Evolutionary conservation across 1,140 invertebrate species (phyloP).

Genomic region (Chrysoperla carnea): DNA sequence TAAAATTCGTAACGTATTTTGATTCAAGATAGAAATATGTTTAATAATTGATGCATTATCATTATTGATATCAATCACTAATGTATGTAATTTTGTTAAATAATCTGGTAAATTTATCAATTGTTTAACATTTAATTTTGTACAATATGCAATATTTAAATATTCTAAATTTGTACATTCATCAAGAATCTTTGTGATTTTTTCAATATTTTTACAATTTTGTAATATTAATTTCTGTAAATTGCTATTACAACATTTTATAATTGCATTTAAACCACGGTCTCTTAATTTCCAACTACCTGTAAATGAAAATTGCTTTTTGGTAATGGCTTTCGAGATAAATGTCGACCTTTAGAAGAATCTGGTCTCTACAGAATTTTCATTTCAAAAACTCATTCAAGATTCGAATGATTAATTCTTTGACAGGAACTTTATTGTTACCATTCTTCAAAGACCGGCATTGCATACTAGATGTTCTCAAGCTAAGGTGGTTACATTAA

Average conservation of each 20-base stretch:
- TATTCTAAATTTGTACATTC: conserved; percentile 3
- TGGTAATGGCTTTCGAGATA: too few relatives aligned
- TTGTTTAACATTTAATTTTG: neutral
- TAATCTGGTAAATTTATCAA: conserved; percentile 1
- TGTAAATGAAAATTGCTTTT: neutral
- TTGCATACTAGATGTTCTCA: too few relatives aligned
- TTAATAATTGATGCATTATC: neutral
- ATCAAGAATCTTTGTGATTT: conserved; percentile 1
- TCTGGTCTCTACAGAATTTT: too few relatives aligned
- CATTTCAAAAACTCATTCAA: too few relatives aligned
- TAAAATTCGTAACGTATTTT: neutral
- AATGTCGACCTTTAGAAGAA: too few relatives aligned
- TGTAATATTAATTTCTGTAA: conserved; percentile 6
- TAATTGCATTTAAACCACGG: conserved; percentile 1
- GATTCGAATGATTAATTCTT: too few relatives aligned
- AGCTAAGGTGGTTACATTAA: too few relatives aligned
- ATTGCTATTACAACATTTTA: conserved; percentile 3
- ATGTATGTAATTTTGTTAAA: conserved; percentile 3
- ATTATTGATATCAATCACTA: neutral
- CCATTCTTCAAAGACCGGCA: too few relatives aligned
- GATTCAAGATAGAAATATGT: too few relatives aligned
- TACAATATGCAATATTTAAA: conserved; percentile 8
- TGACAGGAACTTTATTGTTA: too few relatives aligned
- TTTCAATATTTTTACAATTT: conserved; percentile 7
- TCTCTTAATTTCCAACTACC: conserved; percentile 3